Evolutionary conservation across 1,140 invertebrate genomes (phyloP), one percentile per base, ranked within the genome.

Genomic region (Cataglyphis hispanica): DNA sequence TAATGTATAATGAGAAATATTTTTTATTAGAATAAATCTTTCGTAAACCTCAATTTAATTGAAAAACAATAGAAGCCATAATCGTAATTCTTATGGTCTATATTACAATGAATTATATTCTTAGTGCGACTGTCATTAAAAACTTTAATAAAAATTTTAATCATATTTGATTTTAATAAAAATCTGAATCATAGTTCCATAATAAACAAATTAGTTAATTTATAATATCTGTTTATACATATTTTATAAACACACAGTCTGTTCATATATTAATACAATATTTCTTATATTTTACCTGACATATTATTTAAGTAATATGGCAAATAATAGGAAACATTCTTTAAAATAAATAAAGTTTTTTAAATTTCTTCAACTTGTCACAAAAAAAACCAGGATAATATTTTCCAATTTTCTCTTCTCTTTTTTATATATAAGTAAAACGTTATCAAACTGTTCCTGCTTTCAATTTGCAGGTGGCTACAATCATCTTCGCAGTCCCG

Each of bases 401-500:
- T 19, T 19, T 50, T 19, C 16, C 5, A 19, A 50, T 50, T 50
- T 19, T 50, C 4, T 50, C 13, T 50, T 50, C 0, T 50, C 13
- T 6, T 50, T 50, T 19, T 19, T 50, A 50, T 37, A n/a, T 72
- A 37, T 34, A 53, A 53, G 27, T n/a, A 53, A 31, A 2, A n/a
- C 27, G 27, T 50, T 19, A 74, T 43, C 10, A 43, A 43, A 60
- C 37, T 58, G 13, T 1, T 64, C 1, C 22, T 40, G 1, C 1
- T 25, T 58, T 84, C 40, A 53, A 87, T 83, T 93, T 93, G 0
- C 92, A 96, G 96, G 96, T 84, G 95, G 95, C 61, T 96, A 96
- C 92, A 95, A 95, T 86, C 95, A 95, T 91, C 91, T 96, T 77
- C 94, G 95, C 80, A 96, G 96, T 92, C 95, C 95, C 60, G 95